These are phyloP conservation scores for Tetraneura akinire DNA, from an alignment of 1,140 invertebrate genomes.

Conservation along the genomic window DNA sequence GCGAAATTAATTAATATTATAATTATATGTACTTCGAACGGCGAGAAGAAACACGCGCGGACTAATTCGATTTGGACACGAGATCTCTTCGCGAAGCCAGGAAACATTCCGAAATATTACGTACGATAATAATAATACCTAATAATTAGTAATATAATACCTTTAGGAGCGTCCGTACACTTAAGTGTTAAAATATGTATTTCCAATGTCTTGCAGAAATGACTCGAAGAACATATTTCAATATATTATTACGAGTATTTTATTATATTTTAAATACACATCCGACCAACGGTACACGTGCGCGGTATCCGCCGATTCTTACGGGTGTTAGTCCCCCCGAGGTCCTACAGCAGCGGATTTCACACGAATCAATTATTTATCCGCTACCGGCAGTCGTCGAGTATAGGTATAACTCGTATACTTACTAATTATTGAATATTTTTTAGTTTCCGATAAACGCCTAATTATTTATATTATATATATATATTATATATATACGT, in stretches of 20 bases:
- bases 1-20: background rate
- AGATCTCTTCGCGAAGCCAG: background rate
- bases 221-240: background rate
- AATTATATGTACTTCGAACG: background rate
- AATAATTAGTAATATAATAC: no score
- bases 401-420: no score
- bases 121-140: background rate
- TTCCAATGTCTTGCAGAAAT: no score
- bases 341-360: conserved; percentile 7
- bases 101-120: background rate
- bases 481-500: background rate
- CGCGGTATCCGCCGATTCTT: no score
- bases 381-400: background rate
- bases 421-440: background rate
- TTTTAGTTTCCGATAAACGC: background rate
- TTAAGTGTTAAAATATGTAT: no score
- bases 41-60: background rate
- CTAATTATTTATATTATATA: background rate
- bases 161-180: no score
- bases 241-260: background rate
- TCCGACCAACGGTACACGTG: background rate
- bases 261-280: conserved; percentile 1
- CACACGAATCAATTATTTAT: conserved; percentile 21
- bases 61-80: conserved; percentile 1
- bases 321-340: background rate